Conservation (phyloP, 2,888 invertebrate genomes). For the Matsumyia berberina region DNA sequence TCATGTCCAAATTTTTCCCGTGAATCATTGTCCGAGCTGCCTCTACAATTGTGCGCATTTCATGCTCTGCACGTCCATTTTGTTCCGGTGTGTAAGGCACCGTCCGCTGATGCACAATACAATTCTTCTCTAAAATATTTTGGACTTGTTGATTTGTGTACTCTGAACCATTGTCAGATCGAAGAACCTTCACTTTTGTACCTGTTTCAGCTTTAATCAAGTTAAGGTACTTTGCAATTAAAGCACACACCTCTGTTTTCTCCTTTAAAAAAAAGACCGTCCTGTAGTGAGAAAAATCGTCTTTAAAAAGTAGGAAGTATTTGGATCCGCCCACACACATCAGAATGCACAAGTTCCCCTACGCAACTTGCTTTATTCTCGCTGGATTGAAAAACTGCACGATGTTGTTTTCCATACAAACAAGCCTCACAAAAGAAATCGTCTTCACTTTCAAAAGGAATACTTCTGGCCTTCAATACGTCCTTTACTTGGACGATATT, state of each 20-base stretch:
- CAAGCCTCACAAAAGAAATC: constrained; percentile 76
- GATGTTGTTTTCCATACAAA: constrained; percentile 76
- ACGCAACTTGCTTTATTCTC: constrained; percentile 57
- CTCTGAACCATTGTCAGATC: constrained; percentile 79
- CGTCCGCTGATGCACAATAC: constrained; percentile 77
- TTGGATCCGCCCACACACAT: constrained; percentile 77
- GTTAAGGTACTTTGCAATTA: constrained; percentile 54
- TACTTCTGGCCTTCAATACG: constrained; percentile 65
- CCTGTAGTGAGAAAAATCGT: constrained; percentile 44
- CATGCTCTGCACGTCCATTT: constrained; percentile 81
- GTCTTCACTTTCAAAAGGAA: constrained; percentile 59
- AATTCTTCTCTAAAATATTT: constrained; percentile 76
- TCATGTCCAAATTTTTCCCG: constrained; percentile 74
- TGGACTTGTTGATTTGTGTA: constrained; percentile 77
- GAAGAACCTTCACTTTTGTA: constrained; percentile 74
- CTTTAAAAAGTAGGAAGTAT: constrained; percentile 58
- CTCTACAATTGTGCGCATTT: constrained; percentile 81
- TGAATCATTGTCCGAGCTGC: constrained; percentile 78
- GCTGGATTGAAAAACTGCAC: constrained; percentile 65
- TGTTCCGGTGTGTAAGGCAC: constrained; percentile 81
- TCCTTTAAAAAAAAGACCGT: constrained; percentile 74
- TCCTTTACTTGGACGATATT: constrained; percentile 71
- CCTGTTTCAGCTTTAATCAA: constrained; percentile 77
- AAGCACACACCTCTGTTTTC: constrained; percentile 68
- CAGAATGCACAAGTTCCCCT: constrained; percentile 76